Conservation (phyloP, 2,797 vertebrate genomes). For the Thaleichthys pacificus region DNA sequence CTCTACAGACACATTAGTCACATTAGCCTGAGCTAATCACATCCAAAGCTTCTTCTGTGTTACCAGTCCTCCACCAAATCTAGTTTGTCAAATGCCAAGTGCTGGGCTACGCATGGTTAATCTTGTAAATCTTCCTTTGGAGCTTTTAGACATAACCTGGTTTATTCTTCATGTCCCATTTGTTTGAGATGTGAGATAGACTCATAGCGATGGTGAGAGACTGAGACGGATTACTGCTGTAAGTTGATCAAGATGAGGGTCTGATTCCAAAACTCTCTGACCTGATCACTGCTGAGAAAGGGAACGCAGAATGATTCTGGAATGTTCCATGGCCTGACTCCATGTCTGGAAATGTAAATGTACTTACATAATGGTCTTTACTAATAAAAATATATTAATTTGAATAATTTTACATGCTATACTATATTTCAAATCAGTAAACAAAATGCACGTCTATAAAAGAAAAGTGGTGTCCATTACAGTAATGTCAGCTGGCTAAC, state of each 20-base stretch:
- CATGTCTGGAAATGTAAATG: too few relatives aligned
- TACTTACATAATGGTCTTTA: too few relatives aligned
- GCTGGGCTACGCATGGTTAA: constrained; percentile 30
- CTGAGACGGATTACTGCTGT: not conserved
- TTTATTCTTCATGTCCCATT: not conserved
- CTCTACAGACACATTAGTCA: constrained; percentile 64
- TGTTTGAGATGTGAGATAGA: not conserved
- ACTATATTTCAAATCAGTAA: too few relatives aligned
- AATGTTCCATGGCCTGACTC: too few relatives aligned
- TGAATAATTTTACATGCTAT: too few relatives aligned
- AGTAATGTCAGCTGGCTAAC: too few relatives aligned
- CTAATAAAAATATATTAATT: too few relatives aligned
- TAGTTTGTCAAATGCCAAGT: constrained; percentile 51
- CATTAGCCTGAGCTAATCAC: constrained; percentile 49
- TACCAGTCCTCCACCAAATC: constrained; percentile 46
- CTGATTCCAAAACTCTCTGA: not conserved
- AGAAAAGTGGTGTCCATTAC: too few relatives aligned
- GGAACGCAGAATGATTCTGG: too few relatives aligned
- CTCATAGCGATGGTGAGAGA: not conserved
- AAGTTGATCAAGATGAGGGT: not conserved
- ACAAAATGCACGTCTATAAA: too few relatives aligned
- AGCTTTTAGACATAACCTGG: not conserved
- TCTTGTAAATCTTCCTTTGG: not conserved
- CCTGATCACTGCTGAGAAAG: too few relatives aligned
- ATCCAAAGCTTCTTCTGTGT: constrained; percentile 58